Conservation (phyloP, 2,113 vertebrate genomes). For the Atherinomorus stipes region DNA sequence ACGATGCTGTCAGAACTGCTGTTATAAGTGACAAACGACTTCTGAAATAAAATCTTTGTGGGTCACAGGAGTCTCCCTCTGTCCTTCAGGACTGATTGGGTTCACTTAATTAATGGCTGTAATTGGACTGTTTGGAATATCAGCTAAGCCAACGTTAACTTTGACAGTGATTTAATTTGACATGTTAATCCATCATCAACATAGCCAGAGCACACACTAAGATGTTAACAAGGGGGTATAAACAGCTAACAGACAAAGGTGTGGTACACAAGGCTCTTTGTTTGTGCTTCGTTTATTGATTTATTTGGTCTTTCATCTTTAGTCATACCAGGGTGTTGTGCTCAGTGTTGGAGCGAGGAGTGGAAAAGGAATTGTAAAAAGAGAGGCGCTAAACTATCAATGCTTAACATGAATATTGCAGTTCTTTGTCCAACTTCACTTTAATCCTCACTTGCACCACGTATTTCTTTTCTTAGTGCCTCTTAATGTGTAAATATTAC, state of each 20-base stretch:
- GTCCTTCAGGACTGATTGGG: conserved; percentile 67
- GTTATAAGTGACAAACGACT: neutral
- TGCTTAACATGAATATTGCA: conserved; percentile 25
- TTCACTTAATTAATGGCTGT: conserved; percentile 69
- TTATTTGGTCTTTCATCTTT: conserved; percentile 41
- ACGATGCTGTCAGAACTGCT: neutral
- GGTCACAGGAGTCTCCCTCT: conserved; percentile 24
- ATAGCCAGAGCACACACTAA: conserved; percentile 42
- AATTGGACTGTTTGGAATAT: conserved; percentile 73
- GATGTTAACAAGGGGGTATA: conserved; percentile 56
- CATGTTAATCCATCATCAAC: conserved; percentile 77
- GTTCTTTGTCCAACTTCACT: conserved; percentile 36
- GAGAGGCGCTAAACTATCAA: conserved; percentile 26
- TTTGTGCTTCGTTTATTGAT: conserved; percentile 42
- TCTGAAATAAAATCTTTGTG: conserved; percentile 32
- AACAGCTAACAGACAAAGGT: conserved; percentile 48
- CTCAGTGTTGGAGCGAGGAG: conserved; percentile 15
- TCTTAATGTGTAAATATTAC: conserved; percentile 74
- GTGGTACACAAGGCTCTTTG: neutral
- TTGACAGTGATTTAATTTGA: conserved; percentile 77
- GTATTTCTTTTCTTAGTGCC: conserved; percentile 63
- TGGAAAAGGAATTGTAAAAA: conserved; percentile 28
- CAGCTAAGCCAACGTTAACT: conserved; percentile 48
- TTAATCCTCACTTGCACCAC: conserved; percentile 47
- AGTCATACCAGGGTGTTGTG: conserved; percentile 12